Conservation (phyloP, 2,888 invertebrate genomes). For the Pteria penguin region DNA sequence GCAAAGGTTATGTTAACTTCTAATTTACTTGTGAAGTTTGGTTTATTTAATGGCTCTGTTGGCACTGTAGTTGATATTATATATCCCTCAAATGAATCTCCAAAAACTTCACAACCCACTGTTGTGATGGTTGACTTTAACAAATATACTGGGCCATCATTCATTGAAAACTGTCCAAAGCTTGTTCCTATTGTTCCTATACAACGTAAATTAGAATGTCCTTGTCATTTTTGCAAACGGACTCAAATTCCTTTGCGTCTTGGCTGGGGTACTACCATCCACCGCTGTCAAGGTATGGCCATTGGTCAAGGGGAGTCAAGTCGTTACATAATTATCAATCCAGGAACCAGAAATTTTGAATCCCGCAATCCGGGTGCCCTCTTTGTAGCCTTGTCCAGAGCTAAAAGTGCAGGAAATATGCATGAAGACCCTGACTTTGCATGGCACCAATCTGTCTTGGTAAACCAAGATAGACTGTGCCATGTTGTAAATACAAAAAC, state of each 20-base stretch:
- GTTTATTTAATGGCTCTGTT: slow-evolving; percentile 46
- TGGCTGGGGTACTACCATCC: slow-evolving; percentile 56
- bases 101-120: slow-evolving; percentile 29
- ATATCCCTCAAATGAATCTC: slow-evolving; percentile 20
- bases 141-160: slow-evolving; percentile 54
- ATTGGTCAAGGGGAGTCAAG: slow-evolving; percentile 51
- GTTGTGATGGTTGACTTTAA: slow-evolving; percentile 47
- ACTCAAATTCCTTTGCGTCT: slow-evolving; percentile 51
- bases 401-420: slow-evolving; percentile 37
- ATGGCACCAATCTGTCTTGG: slow-evolving; percentile 40
- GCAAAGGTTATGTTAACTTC: slow-evolving; percentile 47
- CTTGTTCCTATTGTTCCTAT: slow-evolving; percentile 54
- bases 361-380: slow-evolving; percentile 39
- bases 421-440: slow-evolving; percentile 41
- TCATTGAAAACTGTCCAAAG: slow-evolving; percentile 36
- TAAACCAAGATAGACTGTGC: slow-evolving; percentile 43
- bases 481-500: slow-evolving; percentile 38
- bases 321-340: slow-evolving; percentile 51
- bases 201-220: slow-evolving; percentile 48
- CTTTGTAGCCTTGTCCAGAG: slow-evolving; percentile 44
- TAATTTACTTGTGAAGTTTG: slow-evolving; percentile 42
- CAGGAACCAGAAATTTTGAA: slow-evolving; percentile 40
- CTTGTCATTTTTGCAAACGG: slow-evolving; percentile 41
- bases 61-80: slow-evolving; percentile 47
- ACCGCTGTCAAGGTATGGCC: slow-evolving; percentile 59